Evolutionary conservation across 2,797 vertebrate genomes (phyloP), one percentile per base, ranked within the genome.

Genomic region (Danio choprae): DNA sequence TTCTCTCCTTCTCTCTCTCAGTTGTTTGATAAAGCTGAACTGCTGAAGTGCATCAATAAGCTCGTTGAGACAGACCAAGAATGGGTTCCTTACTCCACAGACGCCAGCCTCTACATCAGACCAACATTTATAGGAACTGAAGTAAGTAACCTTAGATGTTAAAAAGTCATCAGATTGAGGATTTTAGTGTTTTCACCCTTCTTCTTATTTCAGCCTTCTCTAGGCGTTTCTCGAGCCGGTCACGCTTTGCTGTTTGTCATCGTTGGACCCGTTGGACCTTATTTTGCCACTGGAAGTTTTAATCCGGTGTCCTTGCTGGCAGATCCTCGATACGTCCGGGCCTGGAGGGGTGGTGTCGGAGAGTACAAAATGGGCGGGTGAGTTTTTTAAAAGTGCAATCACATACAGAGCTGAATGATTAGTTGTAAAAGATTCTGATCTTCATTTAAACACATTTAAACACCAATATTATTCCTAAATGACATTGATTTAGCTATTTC

Each of bases 311-410:
- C 96, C 0, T 93, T 97, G 85, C 87, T 98, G 86, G 96, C 96
- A 0, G 96, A 98, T 84, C 95, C 96, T 0, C 74, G 85, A 0
- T 96, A 90, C 18, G 92, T 96, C 79, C 85, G 96, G 2, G 95
- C 96, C 22, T 96, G 95, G 94, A 73, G 88, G n/a, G 96, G 96
- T 0, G 96, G 96, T 0, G 95, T 96, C 0, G 96, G 96, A 0
- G 89, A 94, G 62, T 96, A 78, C 82, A 98, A 98, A 86, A 84
- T 97, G 85, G 96, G 96, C n/a, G 95, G 96, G 96, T 98, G 86
- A 95, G 95, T 75, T 51, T 46, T 4, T 40, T 20, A 73, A 48
- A 43, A 55, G 4, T 5, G 16, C 16, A 13, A 13, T 29, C 7
- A 44, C 36, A 41, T 40, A 16, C n/a, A 55, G 16, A 55, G n/a